Conservation (phyloP, 2,888 invertebrate species). For the Eristalis pertinax region DNA sequence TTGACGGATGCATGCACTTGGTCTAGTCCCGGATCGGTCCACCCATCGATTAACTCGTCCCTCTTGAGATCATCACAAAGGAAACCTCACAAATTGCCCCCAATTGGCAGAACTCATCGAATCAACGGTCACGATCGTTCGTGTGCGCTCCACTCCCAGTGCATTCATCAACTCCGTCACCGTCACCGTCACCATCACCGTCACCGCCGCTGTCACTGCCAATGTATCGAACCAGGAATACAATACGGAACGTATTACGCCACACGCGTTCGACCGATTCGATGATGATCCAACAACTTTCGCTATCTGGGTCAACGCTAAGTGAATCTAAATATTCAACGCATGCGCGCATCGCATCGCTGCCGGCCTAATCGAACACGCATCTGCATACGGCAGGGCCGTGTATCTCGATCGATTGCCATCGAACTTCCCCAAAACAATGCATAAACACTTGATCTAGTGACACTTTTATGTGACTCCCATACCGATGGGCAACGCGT, state of each 20-base stretch:
- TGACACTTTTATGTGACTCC: constrained; percentile 70
- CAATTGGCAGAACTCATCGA: background rate
- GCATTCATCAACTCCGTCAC: background rate
- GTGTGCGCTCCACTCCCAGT: background rate
- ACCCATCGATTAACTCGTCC: background rate
- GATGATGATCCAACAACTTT: constrained; percentile 61
- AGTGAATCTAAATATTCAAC: constrained; percentile 59
- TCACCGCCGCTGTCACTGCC: background rate
- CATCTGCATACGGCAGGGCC: constrained; percentile 9
- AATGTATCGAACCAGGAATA: constrained; percentile 56
- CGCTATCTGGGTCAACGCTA: constrained; percentile 66
- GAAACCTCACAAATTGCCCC: background rate
- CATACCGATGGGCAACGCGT: constrained; percentile 25
- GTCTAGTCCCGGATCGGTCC: background rate
- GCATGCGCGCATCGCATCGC: constrained; percentile 38
- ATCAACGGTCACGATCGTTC: background rate
- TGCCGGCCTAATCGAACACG: constrained; percentile 20
- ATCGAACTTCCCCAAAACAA: constrained; percentile 39
- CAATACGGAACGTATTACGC: constrained; percentile 28
- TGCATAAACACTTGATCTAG: constrained; percentile 65
- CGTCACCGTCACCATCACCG: too few relatives aligned
- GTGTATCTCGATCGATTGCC: constrained; percentile 39
- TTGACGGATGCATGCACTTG: background rate
- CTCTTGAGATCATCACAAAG: background rate
- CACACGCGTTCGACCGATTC: constrained; percentile 10